phyloP scores from a whole-genome alignment of 2,797 vertebrate genomes.

The Amazona finschi region DNA sequence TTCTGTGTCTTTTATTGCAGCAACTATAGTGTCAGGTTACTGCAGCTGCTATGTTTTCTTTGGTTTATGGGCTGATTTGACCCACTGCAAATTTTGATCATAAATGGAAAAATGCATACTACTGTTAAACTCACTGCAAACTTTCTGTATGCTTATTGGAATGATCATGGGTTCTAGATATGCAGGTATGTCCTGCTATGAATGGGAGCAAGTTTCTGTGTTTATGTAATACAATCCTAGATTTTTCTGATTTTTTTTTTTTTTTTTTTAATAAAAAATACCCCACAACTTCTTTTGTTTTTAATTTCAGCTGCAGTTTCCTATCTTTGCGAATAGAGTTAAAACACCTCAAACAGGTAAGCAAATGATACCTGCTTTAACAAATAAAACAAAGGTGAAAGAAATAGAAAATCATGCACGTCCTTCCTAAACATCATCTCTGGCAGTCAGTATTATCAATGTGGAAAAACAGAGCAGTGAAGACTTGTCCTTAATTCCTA shows the following conservation, averaged over 20 bases:
- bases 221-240: neutral
- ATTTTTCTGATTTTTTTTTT: neutral
- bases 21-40: neutral
- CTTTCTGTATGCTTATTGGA: neutral
- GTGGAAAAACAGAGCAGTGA: neutral
- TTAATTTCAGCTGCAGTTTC: slow-evolving; percentile 49
- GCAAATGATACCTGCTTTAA: neutral
- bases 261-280: neutral
- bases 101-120: neutral
- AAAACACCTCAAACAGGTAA: slow-evolving; percentile 62
- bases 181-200: neutral
- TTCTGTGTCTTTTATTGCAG: neutral
- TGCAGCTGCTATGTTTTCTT: neutral
- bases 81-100: neutral
- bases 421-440: neutral
- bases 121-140: neutral
- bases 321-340: slow-evolving; percentile 11
- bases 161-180: neutral
- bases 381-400: neutral
- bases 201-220: neutral
- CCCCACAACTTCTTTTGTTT: fast-evolving
- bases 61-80: neutral
- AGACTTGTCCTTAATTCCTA: neutral
- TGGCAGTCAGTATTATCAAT: neutral
- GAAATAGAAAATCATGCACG: neutral